Conservation (phyloP, 2,888 invertebrate species). For the Bellardia bayeri region DNA sequence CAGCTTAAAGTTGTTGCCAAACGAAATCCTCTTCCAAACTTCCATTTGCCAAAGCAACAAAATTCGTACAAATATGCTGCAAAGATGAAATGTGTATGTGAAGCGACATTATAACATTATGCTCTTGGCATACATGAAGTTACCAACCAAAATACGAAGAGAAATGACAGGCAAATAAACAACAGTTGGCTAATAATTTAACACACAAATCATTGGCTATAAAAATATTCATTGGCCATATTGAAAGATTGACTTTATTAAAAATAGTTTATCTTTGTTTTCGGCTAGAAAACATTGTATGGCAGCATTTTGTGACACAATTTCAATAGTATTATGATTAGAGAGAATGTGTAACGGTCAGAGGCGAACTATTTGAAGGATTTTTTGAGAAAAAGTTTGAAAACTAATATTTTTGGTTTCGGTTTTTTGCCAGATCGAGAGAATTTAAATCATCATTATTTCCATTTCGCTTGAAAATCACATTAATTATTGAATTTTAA, state of each 20-base stretch:
- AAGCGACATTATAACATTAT: slow-evolving; percentile 44
- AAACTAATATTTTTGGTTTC: too few relatives aligned
- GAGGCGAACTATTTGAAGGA: too few relatives aligned
- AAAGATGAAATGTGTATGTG: slow-evolving; percentile 66
- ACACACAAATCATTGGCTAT: slow-evolving; percentile 49
- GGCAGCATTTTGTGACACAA: not conserved
- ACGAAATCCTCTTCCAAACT: slow-evolving; percentile 44
- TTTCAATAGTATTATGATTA: too few relatives aligned
- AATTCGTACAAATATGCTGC: slow-evolving; percentile 36
- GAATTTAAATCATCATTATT: too few relatives aligned
- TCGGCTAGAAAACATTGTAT: not conserved
- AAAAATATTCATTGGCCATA: slow-evolving; percentile 50
- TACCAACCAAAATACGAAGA: slow-evolving; percentile 20
- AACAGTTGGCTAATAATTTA: slow-evolving; percentile 39
- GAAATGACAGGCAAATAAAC: slow-evolving; percentile 1
- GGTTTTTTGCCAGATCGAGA: too few relatives aligned
- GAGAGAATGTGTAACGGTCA: too few relatives aligned
- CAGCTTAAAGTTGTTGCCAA: slow-evolving; percentile 9
- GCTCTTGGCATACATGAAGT: slow-evolving; percentile 40
- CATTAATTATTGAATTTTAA: too few relatives aligned
- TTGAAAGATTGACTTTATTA: slow-evolving; percentile 34
- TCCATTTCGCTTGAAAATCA: too few relatives aligned
- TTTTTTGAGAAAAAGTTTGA: too few relatives aligned
- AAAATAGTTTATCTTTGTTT: slow-evolving; percentile 18
- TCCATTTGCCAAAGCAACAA: not conserved